phyloP scores from a whole-genome alignment of 2,888 invertebrate species.

The Busseola fusca region DNA sequence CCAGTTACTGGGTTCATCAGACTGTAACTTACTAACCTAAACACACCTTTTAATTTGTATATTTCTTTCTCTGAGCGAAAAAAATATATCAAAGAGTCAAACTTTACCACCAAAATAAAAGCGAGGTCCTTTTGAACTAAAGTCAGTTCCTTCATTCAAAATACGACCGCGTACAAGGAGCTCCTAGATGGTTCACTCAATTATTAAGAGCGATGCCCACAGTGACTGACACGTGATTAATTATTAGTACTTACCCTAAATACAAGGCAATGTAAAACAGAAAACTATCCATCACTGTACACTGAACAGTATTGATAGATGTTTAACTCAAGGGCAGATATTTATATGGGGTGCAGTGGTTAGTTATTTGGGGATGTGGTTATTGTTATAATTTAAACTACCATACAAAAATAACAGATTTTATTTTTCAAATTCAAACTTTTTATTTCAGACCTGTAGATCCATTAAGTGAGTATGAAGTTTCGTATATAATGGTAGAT shows the following conservation, averaged over 20 bases:
- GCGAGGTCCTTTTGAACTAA: not conserved
- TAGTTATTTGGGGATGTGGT: not conserved
- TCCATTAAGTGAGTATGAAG: too few relatives aligned
- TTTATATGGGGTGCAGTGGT: constrained; percentile 2
- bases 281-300: constrained; percentile 54
- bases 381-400: not conserved
- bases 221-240: constrained; percentile 54
- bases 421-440: too few relatives aligned
- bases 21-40: not conserved
- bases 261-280: constrained; percentile 42
- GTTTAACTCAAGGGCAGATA: constrained; percentile 17
- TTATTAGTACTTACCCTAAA: constrained; percentile 53
- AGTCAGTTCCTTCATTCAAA: not conserved
- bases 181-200: constrained; percentile 42
- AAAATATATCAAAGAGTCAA: not conserved
- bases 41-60: not conserved
- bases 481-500: too few relatives aligned
- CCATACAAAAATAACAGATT: too few relatives aligned
- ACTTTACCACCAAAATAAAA: not conserved
- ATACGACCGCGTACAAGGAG: not conserved
- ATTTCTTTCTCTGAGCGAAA: not conserved
- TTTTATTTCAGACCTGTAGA: too few relatives aligned
- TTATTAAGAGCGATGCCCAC: constrained; percentile 46
- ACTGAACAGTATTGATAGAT: constrained; percentile 50
- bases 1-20: too few relatives aligned